Evolutionary conservation across 2,113 vertebrate species (phyloP), one percentile per base, ranked within the genome.

Genomic region (Crypturellus undulatus): DNA sequence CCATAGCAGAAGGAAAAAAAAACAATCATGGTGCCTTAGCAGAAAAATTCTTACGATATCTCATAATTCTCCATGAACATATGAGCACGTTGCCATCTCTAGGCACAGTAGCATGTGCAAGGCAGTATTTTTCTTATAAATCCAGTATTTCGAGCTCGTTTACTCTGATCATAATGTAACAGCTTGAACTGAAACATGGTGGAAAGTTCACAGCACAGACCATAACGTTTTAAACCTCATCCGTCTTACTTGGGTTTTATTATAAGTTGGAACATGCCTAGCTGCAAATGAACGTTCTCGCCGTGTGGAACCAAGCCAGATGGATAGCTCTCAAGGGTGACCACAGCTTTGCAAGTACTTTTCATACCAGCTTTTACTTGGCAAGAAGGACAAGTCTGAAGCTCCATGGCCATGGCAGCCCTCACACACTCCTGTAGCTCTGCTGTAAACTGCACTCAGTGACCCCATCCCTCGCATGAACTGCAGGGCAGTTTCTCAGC

Each of bases 231-330:
- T 42, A 84, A 93, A 89, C 36, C 77, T 93, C 79, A 75, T 96
- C 45, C 34, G 32, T 93, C 87, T 95, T 89, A 30, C 72, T 62
- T 34, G 47, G 25, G 38, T 88, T 96, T 93, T 96, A 70, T 68
- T 92, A 68, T 58, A 78, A 94, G 84, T 94, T 93, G 62, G 93
- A 93, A 93, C 95, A 96, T 36, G 83, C 85, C 90, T 69, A 81
- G 83, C 73, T 96, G 65, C 30, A 52, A 40, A 65, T 40, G 49
- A 65, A 54, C 18, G 30, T 60, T 88, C 77, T 81, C 20, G 52
- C 62, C 62, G 43, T 71, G 65, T 95, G 90, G 85, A 95, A 86
- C 19, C 10, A 43, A 76, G 94, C 92, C 94, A 92, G 79, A 90
- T 56, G 47, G 56, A 86, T 72, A 86, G 84, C 43, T 84, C 87